These are phyloP conservation scores for Rhagophthalmus giganteus DNA, from an alignment of 2,888 invertebrate genomes.

Conservation along the genomic window DNA sequence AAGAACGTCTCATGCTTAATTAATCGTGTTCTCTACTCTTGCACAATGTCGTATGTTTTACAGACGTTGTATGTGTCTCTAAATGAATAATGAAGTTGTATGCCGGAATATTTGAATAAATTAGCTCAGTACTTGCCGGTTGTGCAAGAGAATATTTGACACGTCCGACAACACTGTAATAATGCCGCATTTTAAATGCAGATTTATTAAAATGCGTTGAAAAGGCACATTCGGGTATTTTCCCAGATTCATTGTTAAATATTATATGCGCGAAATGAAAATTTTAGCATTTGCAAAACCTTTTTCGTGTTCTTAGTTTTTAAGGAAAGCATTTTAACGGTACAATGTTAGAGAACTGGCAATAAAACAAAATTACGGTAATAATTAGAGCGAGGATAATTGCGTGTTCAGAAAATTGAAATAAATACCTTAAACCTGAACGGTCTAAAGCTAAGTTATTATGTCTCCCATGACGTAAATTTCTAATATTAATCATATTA, in stretches of 20 bases:
- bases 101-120: conserved; percentile 34
- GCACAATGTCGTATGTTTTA: conserved; percentile 5
- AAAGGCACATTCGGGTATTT: conserved; percentile 20
- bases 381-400: neutral
- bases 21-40: neutral
- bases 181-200: conserved; percentile 35
- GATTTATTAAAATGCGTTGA: conserved; percentile 34
- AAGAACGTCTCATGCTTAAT: conserved; percentile 8
- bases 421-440: too few species aligned
- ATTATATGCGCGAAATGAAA: conserved; percentile 18
- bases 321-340: conserved; percentile 1
- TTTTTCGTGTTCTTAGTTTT: conserved; percentile 1
- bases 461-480: too few species aligned
- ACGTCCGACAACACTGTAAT: conserved; percentile 31
- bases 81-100: conserved; percentile 25
- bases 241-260: conserved; percentile 17
- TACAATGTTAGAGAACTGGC: neutral
- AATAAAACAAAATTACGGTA: neutral
- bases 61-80: conserved; percentile 10
- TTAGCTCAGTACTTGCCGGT: conserved; percentile 27
- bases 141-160: conserved; percentile 32
- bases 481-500: too few species aligned
- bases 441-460: too few species aligned
- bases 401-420: neutral
- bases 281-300: conserved; percentile 7